Evolutionary conservation across 2,888 invertebrate species (phyloP).

Genomic region (Tillus elongatus): DNA sequence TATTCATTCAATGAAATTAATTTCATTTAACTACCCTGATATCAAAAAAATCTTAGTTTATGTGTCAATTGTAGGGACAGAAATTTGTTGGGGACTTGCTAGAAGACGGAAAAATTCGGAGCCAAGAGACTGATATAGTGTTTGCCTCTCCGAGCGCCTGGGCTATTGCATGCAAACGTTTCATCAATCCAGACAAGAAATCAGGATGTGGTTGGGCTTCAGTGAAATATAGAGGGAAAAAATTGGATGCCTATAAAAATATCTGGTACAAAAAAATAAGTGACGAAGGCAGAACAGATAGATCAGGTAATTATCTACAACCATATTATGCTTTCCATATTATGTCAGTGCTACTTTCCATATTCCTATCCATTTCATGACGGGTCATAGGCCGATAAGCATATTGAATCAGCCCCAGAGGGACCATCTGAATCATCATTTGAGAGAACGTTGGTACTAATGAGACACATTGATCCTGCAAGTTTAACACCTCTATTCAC

Average conservation of each 20-base stretch:
- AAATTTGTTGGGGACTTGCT: conserved; percentile 81
- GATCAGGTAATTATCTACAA: too few species aligned
- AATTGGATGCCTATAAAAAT: conserved; percentile 81
- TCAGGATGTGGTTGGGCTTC: conserved; percentile 93
- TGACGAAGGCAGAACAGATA: conserved; percentile 35
- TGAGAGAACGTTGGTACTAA: too few species aligned
- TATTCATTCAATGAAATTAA: too few species aligned
- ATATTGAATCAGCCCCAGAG: too few species aligned
- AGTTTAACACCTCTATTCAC: too few species aligned
- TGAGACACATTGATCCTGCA: too few species aligned
- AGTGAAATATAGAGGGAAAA: conserved; percentile 78
- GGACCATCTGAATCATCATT: too few species aligned
- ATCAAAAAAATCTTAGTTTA: conserved; percentile 1
- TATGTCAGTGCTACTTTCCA: too few species aligned
- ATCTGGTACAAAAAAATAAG: conserved; percentile 65
- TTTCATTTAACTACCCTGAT: too few species aligned
- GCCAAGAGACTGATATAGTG: conserved; percentile 78
- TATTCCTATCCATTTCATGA: too few species aligned
- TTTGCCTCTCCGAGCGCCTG: conserved; percentile 87
- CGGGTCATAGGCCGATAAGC: too few species aligned
- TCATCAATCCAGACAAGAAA: conserved; percentile 84
- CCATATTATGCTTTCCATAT: too few species aligned
- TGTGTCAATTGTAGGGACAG: conserved; percentile 58
- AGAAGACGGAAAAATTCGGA: conserved; percentile 79
- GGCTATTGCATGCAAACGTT: conserved; percentile 86